Conservation (phyloP, 2,113 vertebrate species). For the Alligator sinensis region DNA sequence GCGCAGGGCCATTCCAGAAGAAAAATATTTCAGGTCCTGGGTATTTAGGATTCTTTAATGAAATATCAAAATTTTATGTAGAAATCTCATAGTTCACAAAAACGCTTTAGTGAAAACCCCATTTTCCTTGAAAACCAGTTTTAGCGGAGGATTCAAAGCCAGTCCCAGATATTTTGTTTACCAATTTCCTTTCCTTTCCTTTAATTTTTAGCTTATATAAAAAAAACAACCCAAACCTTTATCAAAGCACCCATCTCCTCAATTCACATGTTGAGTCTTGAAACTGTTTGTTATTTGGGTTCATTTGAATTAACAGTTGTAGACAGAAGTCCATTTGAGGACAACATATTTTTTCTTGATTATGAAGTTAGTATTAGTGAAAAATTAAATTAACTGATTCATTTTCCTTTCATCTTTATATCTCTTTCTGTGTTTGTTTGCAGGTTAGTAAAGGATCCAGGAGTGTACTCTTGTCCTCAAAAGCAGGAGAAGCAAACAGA, state of each 20-base stretch:
- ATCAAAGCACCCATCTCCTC: no score
- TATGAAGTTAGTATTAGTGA: neutral
- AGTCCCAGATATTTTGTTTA: no score
- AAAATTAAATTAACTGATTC: neutral
- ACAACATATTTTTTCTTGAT: neutral
- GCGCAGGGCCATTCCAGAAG: neutral
- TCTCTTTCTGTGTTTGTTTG: neutral
- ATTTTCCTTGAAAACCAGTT: neutral
- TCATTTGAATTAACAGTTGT: neutral
- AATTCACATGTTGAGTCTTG: no score
- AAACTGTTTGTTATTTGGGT: no score
- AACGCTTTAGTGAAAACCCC: neutral
- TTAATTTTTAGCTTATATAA: no score
- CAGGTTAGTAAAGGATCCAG: neutral
- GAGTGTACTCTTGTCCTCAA: neutral
- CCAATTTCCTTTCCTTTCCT: no score
- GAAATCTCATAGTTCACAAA: neutral
- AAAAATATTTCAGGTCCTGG: neutral
- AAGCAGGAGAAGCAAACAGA: constrained; percentile 3
- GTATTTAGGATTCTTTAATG: neutral
- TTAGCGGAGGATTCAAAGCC: no score
- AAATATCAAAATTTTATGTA: neutral
- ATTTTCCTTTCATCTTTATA: neutral
- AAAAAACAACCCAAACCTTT: no score
- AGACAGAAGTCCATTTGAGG: neutral